Conservation (phyloP, 2,888 invertebrate genomes). For the Crepidodera aurea region DNA sequence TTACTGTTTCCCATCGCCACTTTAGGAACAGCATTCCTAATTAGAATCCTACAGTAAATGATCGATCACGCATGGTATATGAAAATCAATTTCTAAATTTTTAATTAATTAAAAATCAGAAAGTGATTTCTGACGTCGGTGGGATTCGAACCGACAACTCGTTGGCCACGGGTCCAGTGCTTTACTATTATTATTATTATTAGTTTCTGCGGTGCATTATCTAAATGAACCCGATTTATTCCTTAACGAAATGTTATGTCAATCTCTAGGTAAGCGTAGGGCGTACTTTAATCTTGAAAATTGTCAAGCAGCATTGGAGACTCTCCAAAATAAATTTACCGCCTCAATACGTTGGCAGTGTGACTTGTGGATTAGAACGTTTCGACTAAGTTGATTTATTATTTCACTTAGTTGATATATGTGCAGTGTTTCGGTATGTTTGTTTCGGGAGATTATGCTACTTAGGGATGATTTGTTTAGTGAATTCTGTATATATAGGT, state of each 20-base stretch:
- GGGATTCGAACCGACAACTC: too few relatives aligned
- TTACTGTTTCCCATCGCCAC: too few relatives aligned
- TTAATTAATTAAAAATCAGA: too few relatives aligned
- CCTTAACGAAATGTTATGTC: not conserved
- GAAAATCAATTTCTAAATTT: too few relatives aligned
- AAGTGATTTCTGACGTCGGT: too few relatives aligned
- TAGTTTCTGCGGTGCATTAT: too few relatives aligned
- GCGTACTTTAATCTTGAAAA: not conserved
- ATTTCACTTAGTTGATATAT: constrained; percentile 51
- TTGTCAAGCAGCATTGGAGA: not conserved
- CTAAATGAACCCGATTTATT: not conserved
- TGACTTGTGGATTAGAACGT: constrained; percentile 51
- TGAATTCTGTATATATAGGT: not conserved
- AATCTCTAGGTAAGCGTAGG: not conserved
- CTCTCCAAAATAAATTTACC: constrained; percentile 12
- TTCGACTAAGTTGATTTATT: constrained; percentile 52
- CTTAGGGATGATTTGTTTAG: constrained; percentile 34
- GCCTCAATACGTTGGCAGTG: constrained; percentile 34
- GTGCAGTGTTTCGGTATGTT: constrained; percentile 45
- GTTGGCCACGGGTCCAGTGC: too few relatives aligned
- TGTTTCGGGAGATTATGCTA: constrained; percentile 46
- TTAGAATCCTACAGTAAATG: too few relatives aligned
- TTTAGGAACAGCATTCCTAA: too few relatives aligned
- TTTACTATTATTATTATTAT: too few relatives aligned
- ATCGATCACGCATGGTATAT: too few relatives aligned